These are phyloP conservation scores for Malurus cyaneus DNA, from an alignment of 2,113 vertebrate genomes.

Conservation along the genomic window DNA sequence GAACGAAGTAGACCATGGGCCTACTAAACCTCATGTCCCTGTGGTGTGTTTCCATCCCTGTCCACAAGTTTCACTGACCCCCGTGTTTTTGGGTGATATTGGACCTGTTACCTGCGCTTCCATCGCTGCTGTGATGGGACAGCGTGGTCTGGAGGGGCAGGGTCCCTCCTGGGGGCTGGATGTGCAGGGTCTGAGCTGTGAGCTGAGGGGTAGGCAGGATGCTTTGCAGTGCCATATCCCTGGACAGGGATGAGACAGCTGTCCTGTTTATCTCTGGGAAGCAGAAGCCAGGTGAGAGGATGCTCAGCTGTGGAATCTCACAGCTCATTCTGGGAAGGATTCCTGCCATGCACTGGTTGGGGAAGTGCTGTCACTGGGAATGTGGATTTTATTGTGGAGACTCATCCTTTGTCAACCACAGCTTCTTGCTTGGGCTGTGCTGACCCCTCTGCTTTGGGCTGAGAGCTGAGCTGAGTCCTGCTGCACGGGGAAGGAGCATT, in stretches of 20 bases:
- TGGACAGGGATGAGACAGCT: not conserved
- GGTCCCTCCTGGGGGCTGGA: not conserved
- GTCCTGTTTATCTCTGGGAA: fast-evolving
- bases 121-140: fast-evolving
- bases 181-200: not conserved
- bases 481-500: fast-evolving
- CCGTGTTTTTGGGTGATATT: not conserved
- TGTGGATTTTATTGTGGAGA: not conserved
- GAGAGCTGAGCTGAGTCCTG: fast-evolving
- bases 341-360: fast-evolving
- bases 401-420: not conserved
- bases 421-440: fast-evolving
- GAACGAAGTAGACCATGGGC: not conserved
- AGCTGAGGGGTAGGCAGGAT: fast-evolving
- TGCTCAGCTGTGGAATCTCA: not conserved
- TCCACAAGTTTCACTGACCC: not conserved
- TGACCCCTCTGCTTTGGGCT: not conserved
- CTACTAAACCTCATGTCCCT: not conserved
- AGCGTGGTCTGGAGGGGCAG: fast-evolving
- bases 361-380: not conserved
- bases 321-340: not conserved
- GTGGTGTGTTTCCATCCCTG: not conserved
- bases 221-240: not conserved
- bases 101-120: not conserved
- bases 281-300: not conserved